Conservation (phyloP, 2,888 invertebrate genomes). For the Cordilura impudica region DNA sequence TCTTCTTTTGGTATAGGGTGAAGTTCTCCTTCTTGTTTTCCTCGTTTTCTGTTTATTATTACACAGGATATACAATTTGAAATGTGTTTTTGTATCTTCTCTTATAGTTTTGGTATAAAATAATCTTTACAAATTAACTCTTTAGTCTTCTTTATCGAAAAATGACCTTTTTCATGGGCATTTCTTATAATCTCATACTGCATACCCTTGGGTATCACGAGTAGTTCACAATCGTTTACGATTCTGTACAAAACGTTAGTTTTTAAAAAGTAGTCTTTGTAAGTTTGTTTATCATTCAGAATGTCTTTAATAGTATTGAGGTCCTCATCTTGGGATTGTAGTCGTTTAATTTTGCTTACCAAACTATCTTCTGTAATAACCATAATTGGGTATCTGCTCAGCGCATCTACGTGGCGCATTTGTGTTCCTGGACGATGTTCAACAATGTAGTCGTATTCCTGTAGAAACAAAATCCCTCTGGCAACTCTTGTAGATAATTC, state of each 20-base stretch:
- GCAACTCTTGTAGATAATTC: conserved; percentile 55
- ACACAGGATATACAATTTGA: conserved; percentile 58
- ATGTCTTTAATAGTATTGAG: conserved; percentile 50
- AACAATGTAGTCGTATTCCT: conserved; percentile 60
- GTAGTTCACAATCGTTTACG: conserved; percentile 26
- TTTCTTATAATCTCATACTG: conserved; percentile 43
- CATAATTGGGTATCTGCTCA: conserved; percentile 60
- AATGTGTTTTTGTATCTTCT: conserved; percentile 56
- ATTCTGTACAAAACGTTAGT: conserved; percentile 48
- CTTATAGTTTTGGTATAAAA: conserved; percentile 54
- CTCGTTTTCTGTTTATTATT: conserved; percentile 32
- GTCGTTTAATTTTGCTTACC: conserved; percentile 16
- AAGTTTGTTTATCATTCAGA: conserved; percentile 25
- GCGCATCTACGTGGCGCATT: conserved; percentile 52
- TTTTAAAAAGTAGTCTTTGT: conserved; percentile 55
- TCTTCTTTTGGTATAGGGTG: conserved; percentile 57
- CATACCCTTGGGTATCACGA: conserved; percentile 40
- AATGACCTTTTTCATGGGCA: conserved; percentile 51
- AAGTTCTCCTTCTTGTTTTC: conserved; percentile 59
- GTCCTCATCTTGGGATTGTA: conserved; percentile 59
- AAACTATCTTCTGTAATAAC: conserved; percentile 23
- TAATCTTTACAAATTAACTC: conserved; percentile 51
- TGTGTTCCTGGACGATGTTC: conserved; percentile 61
- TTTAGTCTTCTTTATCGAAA: conserved; percentile 51
- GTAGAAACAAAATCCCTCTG: conserved; percentile 47